These are phyloP conservation scores for Chromobotia macracanthus DNA, from an alignment of 2,797 vertebrate genomes.

Conservation along the genomic window DNA sequence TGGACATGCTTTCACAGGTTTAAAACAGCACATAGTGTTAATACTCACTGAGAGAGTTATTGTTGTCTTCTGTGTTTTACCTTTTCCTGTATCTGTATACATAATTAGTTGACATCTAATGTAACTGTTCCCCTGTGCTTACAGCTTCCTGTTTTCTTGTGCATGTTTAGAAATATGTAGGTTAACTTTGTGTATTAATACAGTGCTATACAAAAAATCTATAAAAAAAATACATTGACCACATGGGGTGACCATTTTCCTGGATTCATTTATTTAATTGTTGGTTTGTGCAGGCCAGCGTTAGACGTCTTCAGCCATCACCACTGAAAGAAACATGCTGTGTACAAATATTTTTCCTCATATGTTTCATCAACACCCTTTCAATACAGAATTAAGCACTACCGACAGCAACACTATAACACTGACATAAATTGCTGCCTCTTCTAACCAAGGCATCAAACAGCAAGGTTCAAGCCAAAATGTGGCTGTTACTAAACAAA, in stretches of 20 bases:
- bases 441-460: not conserved
- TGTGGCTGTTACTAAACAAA: not conserved
- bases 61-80: not conserved
- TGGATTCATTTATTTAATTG: no score
- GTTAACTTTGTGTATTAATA: not conserved
- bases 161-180: not conserved
- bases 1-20: slow-evolving; percentile 39
- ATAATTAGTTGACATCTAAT: not conserved
- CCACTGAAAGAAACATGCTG: no score
- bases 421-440: no score
- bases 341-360: no score
- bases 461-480: not conserved
- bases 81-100: not conserved
- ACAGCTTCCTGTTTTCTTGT: not conserved
- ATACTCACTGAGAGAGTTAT: not conserved
- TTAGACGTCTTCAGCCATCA: no score
- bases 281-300: no score
- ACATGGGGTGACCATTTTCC: no score
- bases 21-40: slow-evolving; percentile 31
- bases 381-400: no score
- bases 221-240: no score
- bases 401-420: no score
- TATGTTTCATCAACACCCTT: no score
- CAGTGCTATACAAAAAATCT: no score
- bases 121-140: not conserved